Base-by-base conservation (phyloP, 2,888 invertebrate genomes). In the Acanthacorydalis orientalis region DNA sequence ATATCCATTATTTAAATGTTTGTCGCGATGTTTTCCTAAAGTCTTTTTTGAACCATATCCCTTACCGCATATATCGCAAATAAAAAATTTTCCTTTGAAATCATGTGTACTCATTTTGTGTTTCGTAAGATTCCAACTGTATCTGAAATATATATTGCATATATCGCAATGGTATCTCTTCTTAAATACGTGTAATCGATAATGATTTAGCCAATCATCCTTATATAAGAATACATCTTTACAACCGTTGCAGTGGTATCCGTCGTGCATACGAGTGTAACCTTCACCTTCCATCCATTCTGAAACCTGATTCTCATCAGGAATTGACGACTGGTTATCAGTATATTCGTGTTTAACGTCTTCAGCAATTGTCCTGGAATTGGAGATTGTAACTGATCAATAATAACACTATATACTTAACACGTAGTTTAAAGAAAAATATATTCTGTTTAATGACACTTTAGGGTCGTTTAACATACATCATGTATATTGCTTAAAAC, bases 91-190 rank as follows among this genome's bases (percentile, higher is more conserved):
- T 7, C 37, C n/a, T 34, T 47, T 42, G 7, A 31, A 31, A 31
- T 42, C 40, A 31, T 47, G 47, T n/a, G 32, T 16, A 2, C 11
- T 23, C 11, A 43, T 43, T 12, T 54, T 53, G 42, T 58, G 58
- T 11, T 54, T 55, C 8, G 51, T 50, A 6, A 57, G 51, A 38
- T 56, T 56, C 43, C 56, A 57, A 56, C n/a, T 52, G 40, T 53
- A 54, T 14, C 55, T 52, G 42, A 57, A 58, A 41, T 54, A 53
- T 7, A 53, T 54, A 10, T 49, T 51, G 42, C 58, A 58, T 1
- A 56, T 44, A 10, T 55, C 51, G 43, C 58, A 58, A 40, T 55
- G 50, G 35, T 57, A 55, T 38, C 44, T 43, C 46, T 56, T 57
- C 23, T 53, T 53, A 8, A 48, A 48, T 43, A 51, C 50, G 41